These are phyloP conservation scores for Lepidocyrtoides sp. DNA, from an alignment of 2,888 invertebrate genomes.

Conservation along the genomic window DNA sequence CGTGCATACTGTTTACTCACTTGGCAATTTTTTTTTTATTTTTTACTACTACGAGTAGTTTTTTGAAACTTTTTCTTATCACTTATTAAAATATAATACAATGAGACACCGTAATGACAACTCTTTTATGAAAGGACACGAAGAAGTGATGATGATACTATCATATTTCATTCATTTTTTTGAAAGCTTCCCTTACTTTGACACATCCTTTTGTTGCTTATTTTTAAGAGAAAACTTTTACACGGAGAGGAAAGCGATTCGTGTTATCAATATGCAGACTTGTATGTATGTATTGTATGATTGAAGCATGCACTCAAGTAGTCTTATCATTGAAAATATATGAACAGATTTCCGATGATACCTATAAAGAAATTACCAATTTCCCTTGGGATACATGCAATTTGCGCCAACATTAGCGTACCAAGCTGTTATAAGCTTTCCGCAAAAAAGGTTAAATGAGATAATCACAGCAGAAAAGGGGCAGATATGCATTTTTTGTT, in stretches of 20 bases:
- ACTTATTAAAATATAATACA: conserved; percentile 42
- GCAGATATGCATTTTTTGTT: background rate
- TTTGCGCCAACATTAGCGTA: background rate
- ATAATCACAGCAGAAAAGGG: conserved; percentile 16
- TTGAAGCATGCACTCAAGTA: background rate
- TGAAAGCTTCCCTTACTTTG: conserved; percentile 69
- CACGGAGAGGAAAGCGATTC: conserved; percentile 3
- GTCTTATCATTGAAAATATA: background rate
- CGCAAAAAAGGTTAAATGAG: conserved; percentile 5
- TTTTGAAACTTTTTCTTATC: conserved; percentile 1
- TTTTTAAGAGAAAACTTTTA: conserved; percentile 7
- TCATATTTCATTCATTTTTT: conserved; percentile 70
- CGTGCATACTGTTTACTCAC: background rate
- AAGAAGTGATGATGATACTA: conserved; percentile 52
- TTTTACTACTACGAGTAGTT: background rate
- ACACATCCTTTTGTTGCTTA: conserved; percentile 55
- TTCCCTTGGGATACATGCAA: background rate
- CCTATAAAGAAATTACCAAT: background rate
- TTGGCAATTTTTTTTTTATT: conserved; percentile 15
- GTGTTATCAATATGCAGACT: conserved; percentile 48
- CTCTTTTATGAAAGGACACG: conserved; percentile 60
- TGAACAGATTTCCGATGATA: background rate
- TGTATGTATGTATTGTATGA: too few species aligned
- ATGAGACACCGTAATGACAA: conserved; percentile 45
- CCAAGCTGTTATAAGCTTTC: too few species aligned